Evolutionary conservation across 2,797 vertebrate genomes (phyloP).

Genomic region (Macrochelys suwanniensis): DNA sequence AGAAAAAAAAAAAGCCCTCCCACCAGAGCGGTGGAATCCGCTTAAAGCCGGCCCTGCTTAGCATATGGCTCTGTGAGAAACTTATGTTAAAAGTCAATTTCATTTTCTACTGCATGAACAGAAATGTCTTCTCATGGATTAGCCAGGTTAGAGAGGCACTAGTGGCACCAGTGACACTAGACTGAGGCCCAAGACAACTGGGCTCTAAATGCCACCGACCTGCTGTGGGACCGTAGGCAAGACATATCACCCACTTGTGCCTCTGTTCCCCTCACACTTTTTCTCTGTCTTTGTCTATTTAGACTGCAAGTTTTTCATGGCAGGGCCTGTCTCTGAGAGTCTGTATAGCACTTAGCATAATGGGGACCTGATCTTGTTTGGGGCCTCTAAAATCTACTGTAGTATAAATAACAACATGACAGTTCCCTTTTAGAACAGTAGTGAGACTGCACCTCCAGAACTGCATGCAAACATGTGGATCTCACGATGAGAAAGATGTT

Average conservation of each 20-base stretch:
- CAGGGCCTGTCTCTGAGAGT: not conserved
- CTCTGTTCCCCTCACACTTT: not conserved
- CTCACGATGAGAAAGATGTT: not conserved
- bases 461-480: not conserved
- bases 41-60: not conserved
- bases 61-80: not conserved
- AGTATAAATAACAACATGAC: not conserved
- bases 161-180: too few relatives aligned
- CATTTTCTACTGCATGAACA: not conserved
- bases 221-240: not conserved
- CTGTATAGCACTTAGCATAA: not conserved
- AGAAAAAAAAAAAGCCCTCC: too few relatives aligned
- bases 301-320: not conserved
- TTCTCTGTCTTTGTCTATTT: not conserved
- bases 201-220: not conserved
- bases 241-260: not conserved
- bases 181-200: too few relatives aligned
- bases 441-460: not conserved
- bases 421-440: not conserved
- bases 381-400: not conserved
- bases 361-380: not conserved
- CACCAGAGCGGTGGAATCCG: too few relatives aligned
- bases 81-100: not conserved
- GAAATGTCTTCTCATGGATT: not conserved
- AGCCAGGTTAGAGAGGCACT: not conserved